These are phyloP conservation scores for Tineola bisselliella DNA, from an alignment of 2,888 invertebrate species.

Conservation along the genomic window DNA sequence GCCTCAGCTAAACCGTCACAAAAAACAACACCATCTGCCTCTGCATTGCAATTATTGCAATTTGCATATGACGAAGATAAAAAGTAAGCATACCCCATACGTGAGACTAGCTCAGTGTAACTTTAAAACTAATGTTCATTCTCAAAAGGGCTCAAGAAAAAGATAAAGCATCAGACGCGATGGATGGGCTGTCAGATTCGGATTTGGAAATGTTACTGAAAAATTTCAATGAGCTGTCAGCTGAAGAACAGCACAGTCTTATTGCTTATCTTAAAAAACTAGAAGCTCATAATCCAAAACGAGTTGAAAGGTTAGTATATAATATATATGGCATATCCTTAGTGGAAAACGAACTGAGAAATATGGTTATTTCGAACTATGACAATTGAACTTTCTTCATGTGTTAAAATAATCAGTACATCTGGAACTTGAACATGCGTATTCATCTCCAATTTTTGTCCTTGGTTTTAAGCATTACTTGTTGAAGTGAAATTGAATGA, in stretches of 20 bases:
- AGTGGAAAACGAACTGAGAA: too few species aligned
- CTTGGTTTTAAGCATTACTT: too few species aligned
- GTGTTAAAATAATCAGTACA: too few species aligned
- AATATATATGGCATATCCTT: too few species aligned
- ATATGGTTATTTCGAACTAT: too few species aligned
- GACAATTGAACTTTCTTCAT: too few species aligned
- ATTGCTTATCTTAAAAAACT: constrained; percentile 84
- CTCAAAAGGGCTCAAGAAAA: background rate
- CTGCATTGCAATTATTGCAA: constrained; percentile 56
- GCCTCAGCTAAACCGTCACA: constrained; percentile 6
- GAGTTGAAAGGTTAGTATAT: constrained; percentile 71
- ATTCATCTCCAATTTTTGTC: too few species aligned
- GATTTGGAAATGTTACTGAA: constrained; percentile 82
- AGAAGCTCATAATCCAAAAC: constrained; percentile 77
- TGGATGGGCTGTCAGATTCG: constrained; percentile 82
- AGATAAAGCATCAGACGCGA: constrained; percentile 46
- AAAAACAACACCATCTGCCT: constrained; percentile 15
- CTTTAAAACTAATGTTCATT: background rate
- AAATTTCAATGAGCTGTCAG: constrained; percentile 79
- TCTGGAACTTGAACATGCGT: too few species aligned
- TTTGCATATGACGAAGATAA: constrained; percentile 55
- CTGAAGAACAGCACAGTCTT: constrained; percentile 84
- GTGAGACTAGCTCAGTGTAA: background rate
- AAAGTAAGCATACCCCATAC: constrained; percentile 15
- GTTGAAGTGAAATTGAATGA: too few species aligned